Conservation (phyloP, 2,797 vertebrate species). For the Astyanax mexicanus region DNA sequence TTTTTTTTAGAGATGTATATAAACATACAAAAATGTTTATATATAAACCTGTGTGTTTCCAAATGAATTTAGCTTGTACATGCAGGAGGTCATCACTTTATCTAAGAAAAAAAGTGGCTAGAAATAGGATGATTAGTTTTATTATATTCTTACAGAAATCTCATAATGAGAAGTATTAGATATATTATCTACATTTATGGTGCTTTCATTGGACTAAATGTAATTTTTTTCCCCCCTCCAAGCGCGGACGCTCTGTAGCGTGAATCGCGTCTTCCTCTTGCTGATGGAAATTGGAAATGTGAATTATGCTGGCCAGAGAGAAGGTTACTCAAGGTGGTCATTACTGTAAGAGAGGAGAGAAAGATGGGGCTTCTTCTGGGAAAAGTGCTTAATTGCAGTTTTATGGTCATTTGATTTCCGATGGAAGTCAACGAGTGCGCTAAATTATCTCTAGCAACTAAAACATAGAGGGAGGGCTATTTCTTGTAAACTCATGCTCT, state of each 20-base stretch:
- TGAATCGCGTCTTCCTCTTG: not conserved
- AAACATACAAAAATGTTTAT: too few relatives aligned
- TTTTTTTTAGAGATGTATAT: too few relatives aligned
- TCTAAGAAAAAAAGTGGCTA: not conserved
- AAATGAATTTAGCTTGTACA: too few relatives aligned
- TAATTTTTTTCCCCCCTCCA: not conserved
- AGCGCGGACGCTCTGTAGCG: not conserved
- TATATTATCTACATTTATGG: not conserved
- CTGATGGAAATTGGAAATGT: not conserved
- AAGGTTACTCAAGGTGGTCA: constrained; percentile 10
- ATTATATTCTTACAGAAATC: too few relatives aligned
- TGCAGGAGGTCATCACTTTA: too few relatives aligned
- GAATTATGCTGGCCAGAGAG: constrained; percentile 1
- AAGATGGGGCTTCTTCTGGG: not conserved
- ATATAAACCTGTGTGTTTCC: too few relatives aligned
- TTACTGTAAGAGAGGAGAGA: not conserved
- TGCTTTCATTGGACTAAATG: not conserved
- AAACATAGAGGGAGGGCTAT: not conserved
- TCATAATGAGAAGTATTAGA: not conserved
- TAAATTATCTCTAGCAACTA: not conserved
- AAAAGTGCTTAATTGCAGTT: constrained; percentile 24
- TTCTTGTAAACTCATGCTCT: not conserved
- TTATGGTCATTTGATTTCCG: constrained; percentile 17
- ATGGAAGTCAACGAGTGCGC: not conserved
- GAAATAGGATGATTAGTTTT: too few relatives aligned